phyloP scores from a whole-genome alignment of 1,140 invertebrate genomes.

The Branchinecta lindahli region DNA sequence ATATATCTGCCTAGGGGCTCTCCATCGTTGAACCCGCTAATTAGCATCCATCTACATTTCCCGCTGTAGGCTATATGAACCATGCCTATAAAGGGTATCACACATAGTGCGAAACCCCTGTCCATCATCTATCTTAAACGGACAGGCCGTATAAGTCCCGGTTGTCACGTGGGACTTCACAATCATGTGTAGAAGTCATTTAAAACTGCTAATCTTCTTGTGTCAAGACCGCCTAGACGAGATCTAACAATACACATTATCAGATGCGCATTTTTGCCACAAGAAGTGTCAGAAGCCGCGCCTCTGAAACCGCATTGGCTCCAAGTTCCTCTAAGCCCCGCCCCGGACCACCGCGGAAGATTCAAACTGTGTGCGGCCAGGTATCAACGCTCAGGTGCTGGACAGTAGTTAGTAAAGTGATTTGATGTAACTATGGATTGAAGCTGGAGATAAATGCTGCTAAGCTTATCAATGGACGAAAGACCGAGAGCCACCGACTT shows the following conservation, averaged over 20 bases:
- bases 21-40: too few relatives aligned
- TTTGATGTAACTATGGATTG: background rate
- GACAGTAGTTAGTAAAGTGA: background rate
- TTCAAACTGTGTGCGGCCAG: conserved; percentile 4
- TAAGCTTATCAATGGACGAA: background rate
- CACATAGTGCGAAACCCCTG: too few relatives aligned
- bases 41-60: too few relatives aligned
- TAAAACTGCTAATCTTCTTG: conserved; percentile 9
- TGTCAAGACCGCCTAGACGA: conserved; percentile 5
- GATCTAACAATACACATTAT: background rate
- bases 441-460: conserved; percentile 1
- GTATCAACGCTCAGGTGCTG: background rate
- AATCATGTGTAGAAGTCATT: conserved; percentile 11
- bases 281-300: too few relatives aligned
- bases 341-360: background rate
- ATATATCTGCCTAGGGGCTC: too few relatives aligned
- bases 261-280: conserved; percentile 1
- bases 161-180: conserved; percentile 4
- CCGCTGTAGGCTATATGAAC: too few relatives aligned
- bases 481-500: background rate
- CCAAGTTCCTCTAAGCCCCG: background rate
- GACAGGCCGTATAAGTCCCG: background rate
- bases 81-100: too few relatives aligned
- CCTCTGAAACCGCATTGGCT: background rate
- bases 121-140: background rate